Evolutionary conservation across 2,113 vertebrate genomes (phyloP).

Genomic region (Carollia perspicillata): DNA sequence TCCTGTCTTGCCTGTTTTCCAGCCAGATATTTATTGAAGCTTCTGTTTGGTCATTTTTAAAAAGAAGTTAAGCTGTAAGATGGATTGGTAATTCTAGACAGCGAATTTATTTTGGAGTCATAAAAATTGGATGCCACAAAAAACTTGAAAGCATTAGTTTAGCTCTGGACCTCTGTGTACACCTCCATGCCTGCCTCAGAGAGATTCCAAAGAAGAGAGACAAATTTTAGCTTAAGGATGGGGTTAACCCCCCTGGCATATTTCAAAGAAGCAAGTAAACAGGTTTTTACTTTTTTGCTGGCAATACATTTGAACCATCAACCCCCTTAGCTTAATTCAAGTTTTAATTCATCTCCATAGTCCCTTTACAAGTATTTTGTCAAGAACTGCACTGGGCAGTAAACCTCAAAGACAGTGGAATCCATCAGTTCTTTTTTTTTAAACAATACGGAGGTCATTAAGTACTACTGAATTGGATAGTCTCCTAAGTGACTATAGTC

Average conservation of each 20-base stretch:
- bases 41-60: conserved; percentile 61
- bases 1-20: conserved; percentile 49
- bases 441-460: background rate
- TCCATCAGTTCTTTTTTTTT: background rate
- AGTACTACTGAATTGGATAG: background rate
- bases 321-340: conserved; percentile 59
- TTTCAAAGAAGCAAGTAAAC: conserved; percentile 66
- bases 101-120: conserved; percentile 59
- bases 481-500: background rate
- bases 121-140: conserved; percentile 47
- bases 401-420: conserved; percentile 23
- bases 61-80: conserved; percentile 64
- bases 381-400: background rate
- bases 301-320: conserved; percentile 63
- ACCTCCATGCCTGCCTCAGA: background rate
- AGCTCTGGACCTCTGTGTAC: background rate
- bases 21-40: conserved; percentile 55
- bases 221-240: conserved; percentile 44
- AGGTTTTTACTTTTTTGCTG: conserved; percentile 52
- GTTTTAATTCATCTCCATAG: conserved; percentile 53
- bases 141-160: background rate
- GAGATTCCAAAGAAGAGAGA: background rate
- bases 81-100: conserved; percentile 62
- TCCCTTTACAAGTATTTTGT: conserved; percentile 17
- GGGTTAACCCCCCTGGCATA: conserved; percentile 36